Conservation (phyloP, 2,113 vertebrate species). For the Carassius auratus region DNA sequence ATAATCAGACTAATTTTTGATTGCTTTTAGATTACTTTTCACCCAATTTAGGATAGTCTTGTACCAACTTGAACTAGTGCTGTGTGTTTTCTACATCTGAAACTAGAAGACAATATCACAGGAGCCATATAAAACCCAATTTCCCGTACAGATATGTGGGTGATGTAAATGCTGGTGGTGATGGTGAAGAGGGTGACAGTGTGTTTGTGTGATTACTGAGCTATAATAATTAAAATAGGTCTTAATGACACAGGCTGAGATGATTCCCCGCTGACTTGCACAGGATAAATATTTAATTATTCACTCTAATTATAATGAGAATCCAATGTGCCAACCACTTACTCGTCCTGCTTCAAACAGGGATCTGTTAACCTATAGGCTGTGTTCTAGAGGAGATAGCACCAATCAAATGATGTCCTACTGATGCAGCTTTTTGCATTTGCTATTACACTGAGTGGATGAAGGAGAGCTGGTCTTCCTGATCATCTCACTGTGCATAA, state of each 20-base stretch:
- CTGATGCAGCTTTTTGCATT: slow-evolving; percentile 46
- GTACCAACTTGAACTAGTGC: not conserved
- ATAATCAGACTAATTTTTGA: too few relatives aligned
- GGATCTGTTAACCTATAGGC: slow-evolving; percentile 57
- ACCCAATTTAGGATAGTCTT: too few relatives aligned
- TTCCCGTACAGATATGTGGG: slow-evolving; percentile 60
- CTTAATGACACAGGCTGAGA: slow-evolving; percentile 72
- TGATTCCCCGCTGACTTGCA: slow-evolving; percentile 61
- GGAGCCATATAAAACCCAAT: slow-evolving; percentile 65
- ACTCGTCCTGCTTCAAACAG: slow-evolving; percentile 56
- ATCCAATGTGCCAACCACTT: slow-evolving; percentile 64
- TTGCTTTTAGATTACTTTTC: too few relatives aligned
- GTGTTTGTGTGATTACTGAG: slow-evolving; percentile 64
- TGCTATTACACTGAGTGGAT: slow-evolving; percentile 48
- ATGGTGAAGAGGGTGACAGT: slow-evolving; percentile 60
- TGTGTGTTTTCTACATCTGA: not conserved
- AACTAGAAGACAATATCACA: slow-evolving; percentile 52
- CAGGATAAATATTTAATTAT: slow-evolving; percentile 75
- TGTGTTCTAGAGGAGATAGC: slow-evolving; percentile 62
- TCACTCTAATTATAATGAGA: slow-evolving; percentile 71
- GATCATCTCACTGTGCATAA: not conserved
- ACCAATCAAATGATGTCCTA: slow-evolving; percentile 56
- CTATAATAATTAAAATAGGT: slow-evolving; percentile 75
- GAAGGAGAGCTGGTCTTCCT: slow-evolving; percentile 38
- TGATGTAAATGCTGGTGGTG: not conserved